These are phyloP conservation scores for Haliclona indistincta DNA, from an alignment of 37 sponge, comb jelly and placozoan species.

Conservation along the genomic window DNA sequence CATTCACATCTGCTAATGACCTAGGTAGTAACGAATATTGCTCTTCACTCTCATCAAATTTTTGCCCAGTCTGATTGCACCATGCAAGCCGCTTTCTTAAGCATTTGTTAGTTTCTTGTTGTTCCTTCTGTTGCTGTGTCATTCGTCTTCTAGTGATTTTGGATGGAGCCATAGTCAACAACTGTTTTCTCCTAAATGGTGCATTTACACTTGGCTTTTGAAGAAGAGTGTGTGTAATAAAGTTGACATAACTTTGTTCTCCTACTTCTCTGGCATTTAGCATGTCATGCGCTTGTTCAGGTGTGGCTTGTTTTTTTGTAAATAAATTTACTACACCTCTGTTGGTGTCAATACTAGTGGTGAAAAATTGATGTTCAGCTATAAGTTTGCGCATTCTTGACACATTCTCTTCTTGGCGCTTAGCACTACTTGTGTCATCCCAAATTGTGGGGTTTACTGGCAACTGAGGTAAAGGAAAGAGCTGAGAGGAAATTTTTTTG, in stretches of 20 bases:
- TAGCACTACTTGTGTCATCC: no score
- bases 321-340: neutral
- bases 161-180: neutral
- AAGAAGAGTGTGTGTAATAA: neutral
- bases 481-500: no score
- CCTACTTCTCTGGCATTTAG: neutral
- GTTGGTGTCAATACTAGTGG: no score
- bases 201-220: neutral
- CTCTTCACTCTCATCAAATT: neutral
- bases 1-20: conserved; percentile 21
- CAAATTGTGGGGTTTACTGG: no score
- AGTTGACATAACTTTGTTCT: neutral
- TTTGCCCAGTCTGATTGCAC: neutral
- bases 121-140: conserved; percentile 14
- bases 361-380: no score
- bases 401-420: no score
- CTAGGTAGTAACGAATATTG: conserved; percentile 10
- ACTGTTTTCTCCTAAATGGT: neutral
- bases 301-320: conserved; percentile 1
- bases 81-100: conserved; percentile 15
- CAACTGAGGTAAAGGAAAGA: no score
- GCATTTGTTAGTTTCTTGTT: conserved; percentile 10
- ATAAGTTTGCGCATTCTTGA: no score
- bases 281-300: conserved; percentile 24
- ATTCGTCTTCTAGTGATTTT: conserved; percentile 10